A percentile compares a stretch with the other conserved stretches of the same genome.
phyloP scores from a whole-genome alignment of 2,888 invertebrate genomes.

The Eupeodes luniger region DNA sequence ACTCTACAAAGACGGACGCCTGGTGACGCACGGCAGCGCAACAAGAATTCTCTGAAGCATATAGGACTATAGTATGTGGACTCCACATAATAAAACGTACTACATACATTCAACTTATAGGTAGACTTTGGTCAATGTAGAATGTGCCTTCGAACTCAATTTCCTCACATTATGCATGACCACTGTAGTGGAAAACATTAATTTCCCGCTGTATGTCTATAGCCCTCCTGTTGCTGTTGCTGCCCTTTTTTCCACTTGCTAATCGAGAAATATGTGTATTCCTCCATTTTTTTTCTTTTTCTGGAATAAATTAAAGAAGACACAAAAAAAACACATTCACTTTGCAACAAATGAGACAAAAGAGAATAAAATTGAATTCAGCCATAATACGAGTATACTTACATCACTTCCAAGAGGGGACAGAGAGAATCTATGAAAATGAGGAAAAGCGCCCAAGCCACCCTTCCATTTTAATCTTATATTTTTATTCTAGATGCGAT shows the following conservation, averaged over 20 bases:
- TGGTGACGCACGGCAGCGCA: neutral
- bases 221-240: constrained; percentile 2
- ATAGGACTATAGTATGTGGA: neutral
- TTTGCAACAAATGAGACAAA: constrained; percentile 65
- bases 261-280: constrained; percentile 19
- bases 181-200: constrained; percentile 73
- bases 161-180: constrained; percentile 72
- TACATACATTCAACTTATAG: too few relatives aligned
- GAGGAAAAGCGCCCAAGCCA: constrained; percentile 50
- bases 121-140: constrained; percentile 32
- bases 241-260: neutral
- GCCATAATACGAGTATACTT: neutral
- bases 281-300: constrained; percentile 1
- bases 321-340: constrained; percentile 28
- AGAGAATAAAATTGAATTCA: constrained; percentile 59
- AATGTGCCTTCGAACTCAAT: constrained; percentile 67
- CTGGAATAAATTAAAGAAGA: constrained; percentile 59
- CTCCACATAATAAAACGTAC: neutral
- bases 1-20: too few relatives aligned
- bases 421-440: constrained; percentile 47
- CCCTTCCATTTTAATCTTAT: constrained; percentile 38
- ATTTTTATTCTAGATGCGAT: neutral
- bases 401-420: neutral
- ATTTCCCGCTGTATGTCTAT: constrained; percentile 47
- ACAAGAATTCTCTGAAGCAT: neutral